Percentiles rank a stretch among this genome's conserved stretches.
phyloP scores from a whole-genome alignment of 2,888 invertebrate species.

The Sericinus montela region DNA sequence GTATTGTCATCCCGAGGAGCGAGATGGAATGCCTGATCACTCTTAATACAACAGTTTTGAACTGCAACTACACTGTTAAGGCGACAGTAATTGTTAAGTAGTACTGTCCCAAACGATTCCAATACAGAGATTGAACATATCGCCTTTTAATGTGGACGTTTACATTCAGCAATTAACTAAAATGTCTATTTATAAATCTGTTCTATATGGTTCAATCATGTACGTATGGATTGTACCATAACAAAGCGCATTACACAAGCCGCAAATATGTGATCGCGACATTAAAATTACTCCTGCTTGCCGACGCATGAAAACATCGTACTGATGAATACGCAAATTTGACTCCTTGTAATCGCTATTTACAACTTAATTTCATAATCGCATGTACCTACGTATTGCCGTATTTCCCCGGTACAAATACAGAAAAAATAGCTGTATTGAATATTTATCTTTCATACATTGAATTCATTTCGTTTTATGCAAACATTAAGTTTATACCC shows the following conservation, averaged over 20 bases:
- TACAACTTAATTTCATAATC: slow-evolving; percentile 2
- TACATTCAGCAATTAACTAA: no score
- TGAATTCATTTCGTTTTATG: not conserved
- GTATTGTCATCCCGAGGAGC: no score
- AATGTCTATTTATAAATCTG: no score
- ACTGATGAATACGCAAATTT: slow-evolving; percentile 12
- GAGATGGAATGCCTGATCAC: no score
- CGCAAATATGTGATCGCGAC: not conserved
- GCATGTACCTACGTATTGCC: not conserved
- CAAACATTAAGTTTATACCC: no score
- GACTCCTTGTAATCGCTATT: slow-evolving; percentile 1
- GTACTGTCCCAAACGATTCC: no score
- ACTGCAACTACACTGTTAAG: no score
- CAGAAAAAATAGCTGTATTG: not conserved
- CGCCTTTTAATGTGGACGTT: no score
- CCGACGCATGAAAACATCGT: slow-evolving; percentile 6
- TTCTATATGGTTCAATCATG: no score
- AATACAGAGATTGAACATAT: not conserved
- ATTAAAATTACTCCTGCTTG: not conserved
- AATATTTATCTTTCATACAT: not conserved
- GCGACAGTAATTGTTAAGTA: no score
- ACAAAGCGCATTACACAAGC: not conserved
- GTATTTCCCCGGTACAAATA: not conserved
- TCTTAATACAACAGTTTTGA: no score
- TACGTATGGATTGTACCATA: not conserved